Percentiles rank a stretch among this genome's conserved stretches.
Evolutionary conservation across 2,113 vertebrate genomes (phyloP).

Genomic region (Cygnus buccinator): DNA sequence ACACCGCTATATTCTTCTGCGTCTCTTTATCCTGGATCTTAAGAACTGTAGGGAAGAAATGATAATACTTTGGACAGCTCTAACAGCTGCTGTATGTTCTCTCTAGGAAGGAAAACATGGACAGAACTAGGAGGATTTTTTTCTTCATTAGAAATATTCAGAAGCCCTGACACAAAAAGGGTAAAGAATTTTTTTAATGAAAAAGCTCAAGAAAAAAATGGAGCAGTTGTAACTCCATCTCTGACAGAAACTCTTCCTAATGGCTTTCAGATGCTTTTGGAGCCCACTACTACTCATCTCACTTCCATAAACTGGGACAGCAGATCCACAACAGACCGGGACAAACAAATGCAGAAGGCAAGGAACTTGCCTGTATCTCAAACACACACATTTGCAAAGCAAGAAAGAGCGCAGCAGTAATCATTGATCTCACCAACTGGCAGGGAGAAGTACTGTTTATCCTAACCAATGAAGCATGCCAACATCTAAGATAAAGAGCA

Average conservation of each 20-base stretch:
- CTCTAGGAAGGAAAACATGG: background rate
- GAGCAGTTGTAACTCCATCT: background rate
- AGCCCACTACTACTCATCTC: background rate
- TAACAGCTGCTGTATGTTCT: background rate
- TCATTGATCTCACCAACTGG: rapidly evolving
- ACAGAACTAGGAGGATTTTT: background rate
- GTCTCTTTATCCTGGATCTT: background rate
- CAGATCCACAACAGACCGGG: background rate
- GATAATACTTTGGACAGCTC: background rate
- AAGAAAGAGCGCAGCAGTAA: background rate
- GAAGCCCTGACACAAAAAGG: background rate
- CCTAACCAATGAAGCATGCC: background rate
- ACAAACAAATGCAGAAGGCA: background rate
- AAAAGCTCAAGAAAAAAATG: background rate
- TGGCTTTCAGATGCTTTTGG: background rate
- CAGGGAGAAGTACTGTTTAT: background rate
- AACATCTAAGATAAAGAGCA: background rate
- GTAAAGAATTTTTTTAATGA: no score
- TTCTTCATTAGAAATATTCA: background rate
- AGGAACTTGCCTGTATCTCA: background rate
- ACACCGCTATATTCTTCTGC: background rate
- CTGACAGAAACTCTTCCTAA: background rate
- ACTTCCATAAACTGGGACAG: background rate
- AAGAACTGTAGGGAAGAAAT: background rate
- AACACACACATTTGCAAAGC: background rate